These are phyloP conservation scores for Lycia hirtaria DNA, from an alignment of 2,888 invertebrate species.

Conservation along the genomic window DNA sequence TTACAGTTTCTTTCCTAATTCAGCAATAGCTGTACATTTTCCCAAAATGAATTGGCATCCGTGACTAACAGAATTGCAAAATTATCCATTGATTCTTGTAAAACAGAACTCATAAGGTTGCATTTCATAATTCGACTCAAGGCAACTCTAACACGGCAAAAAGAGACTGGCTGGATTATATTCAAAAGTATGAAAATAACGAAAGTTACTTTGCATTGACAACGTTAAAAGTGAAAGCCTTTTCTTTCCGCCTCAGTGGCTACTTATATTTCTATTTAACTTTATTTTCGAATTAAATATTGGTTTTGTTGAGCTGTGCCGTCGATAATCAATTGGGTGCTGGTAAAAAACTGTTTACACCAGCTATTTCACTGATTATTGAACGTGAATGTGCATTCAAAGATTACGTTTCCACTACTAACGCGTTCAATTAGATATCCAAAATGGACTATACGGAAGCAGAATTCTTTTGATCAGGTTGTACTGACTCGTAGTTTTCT, in stretches of 20 bases:
- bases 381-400: conserved; percentile 36
- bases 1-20: not conserved
- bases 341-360: conserved; percentile 42
- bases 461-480: not conserved
- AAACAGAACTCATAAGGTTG: conserved; percentile 34
- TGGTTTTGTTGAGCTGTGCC: conserved; percentile 51
- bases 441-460: conserved; percentile 16
- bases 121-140: conserved; percentile 35
- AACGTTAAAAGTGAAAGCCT: conserved; percentile 69
- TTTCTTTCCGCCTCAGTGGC: conserved; percentile 55
- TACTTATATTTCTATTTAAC: conserved; percentile 49
- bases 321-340: conserved; percentile 53
- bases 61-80: conserved; percentile 37
- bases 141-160: conserved; percentile 26
- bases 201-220: conserved; percentile 48
- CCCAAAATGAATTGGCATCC: conserved; percentile 29
- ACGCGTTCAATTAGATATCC: conserved; percentile 15
- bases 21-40: conserved; percentile 20
- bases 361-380: conserved; percentile 34
- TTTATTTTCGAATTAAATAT: conserved; percentile 62
- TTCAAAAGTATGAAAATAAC: conserved; percentile 42
- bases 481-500: not conserved
- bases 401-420: conserved; percentile 33
- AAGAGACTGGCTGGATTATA: conserved; percentile 36
- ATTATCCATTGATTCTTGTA: conserved; percentile 34